Base-by-base conservation (phyloP, 2,113 vertebrate species). In the Anarhynchus alexandrinus region DNA sequence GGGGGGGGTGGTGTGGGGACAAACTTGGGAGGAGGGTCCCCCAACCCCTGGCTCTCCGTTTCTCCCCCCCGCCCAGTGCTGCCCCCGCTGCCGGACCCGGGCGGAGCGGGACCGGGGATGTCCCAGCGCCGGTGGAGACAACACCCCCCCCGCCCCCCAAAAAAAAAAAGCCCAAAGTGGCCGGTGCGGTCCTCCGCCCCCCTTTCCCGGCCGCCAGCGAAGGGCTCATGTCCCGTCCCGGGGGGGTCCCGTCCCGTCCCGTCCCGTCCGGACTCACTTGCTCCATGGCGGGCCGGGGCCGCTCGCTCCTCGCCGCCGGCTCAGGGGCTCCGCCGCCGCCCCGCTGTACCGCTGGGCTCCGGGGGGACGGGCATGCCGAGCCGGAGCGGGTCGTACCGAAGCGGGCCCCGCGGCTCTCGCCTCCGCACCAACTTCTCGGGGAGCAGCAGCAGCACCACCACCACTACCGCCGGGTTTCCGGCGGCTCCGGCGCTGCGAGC, bases 211-310 rank as follows among this genome's bases (percentile, higher is more conserved):
- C 70, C 6, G 29, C 23, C 49, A 22, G 13, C 11, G 14, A 76
- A 27, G 30, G 69, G 82, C 40, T 85, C 62, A 29, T 40, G 30
- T 34, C 77, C 61, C n/a, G 42, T 57, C 30, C 55, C 14, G 42
- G n/a, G n/a, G n/a, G n/a, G n/a, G n/a, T 45, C 62, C n/a, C 40
- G 30, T 34, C 77, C 61, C n/a, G 42, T 57, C 30, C 55, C 14
- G 42, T 30, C 54, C 54, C 10, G 27, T 55, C n/a, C 47, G 17
- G 9, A 92, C 95, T 95, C 86, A 96, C 95, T 88, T 84, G 92
- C 94, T 96, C 95, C 95, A 96, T 95, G 94, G 43, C 73, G 73
- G 54, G 82, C 67, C 82, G 52, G 70, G 79, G 22, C 82, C 59
- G 43, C 20, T 61, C 57, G 27, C 73, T 87, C 18, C 69, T 79